Percentiles rank a stretch among this genome's conserved stretches.
Evolutionary conservation across 2,113 vertebrate genomes (phyloP).

Genomic region (Ochotona princeps): DNA sequence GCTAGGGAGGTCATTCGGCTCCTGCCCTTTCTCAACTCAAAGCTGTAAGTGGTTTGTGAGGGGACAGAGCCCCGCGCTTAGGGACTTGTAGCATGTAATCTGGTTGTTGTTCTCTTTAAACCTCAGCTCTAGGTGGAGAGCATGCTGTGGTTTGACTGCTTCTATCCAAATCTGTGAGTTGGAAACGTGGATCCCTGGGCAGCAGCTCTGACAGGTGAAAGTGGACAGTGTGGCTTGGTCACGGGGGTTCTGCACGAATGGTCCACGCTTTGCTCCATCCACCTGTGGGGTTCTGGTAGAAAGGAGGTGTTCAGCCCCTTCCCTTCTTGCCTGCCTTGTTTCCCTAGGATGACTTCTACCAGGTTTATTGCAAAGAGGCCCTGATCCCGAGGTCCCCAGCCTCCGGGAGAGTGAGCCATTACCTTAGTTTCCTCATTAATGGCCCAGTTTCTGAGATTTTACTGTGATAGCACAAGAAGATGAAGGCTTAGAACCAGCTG

Average conservation of each 20-base stretch:
- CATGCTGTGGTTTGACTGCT: neutral
- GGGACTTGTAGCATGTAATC: neutral
- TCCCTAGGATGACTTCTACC: neutral
- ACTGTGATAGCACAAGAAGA: neutral
- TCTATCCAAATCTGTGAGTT: neutral
- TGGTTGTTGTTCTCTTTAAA: neutral
- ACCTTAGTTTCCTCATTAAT: neutral
- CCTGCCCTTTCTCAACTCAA: neutral
- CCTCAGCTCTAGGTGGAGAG: neutral
- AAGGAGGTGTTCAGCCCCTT: neutral
- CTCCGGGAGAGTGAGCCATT: neutral
- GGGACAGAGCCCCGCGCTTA: neutral
- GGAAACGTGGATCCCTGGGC: neutral
- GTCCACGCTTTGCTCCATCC: no score
- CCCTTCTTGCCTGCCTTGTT: no score
- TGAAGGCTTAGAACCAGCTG: neutral
- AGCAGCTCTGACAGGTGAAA: neutral
- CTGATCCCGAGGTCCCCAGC: neutral
- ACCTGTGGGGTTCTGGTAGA: no score
- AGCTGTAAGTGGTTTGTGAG: neutral
- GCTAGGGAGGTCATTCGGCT: accelerated
- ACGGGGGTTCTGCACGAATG: accelerated
- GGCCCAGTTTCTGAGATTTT: neutral
- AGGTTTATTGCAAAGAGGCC: neutral
- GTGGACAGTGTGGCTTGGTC: neutral